Base-by-base conservation (phyloP, 2,888 invertebrate species). In the Ophioninae sp. region DNA sequence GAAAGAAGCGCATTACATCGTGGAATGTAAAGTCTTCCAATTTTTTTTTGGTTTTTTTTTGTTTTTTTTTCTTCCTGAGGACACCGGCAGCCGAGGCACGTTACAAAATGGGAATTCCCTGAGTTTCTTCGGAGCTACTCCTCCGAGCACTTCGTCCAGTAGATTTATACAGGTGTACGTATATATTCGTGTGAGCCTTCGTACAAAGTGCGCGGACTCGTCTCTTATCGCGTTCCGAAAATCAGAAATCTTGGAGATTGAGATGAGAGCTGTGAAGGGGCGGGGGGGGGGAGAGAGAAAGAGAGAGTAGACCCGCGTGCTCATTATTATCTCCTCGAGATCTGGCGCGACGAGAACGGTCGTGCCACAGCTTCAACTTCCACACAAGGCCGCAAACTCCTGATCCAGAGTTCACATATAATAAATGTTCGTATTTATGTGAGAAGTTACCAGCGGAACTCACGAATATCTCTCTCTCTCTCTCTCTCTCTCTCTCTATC, bases 341-440 rank as follows among this genome's bases (percentile, higher is more conserved):
- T 83, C 83, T 84, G 64, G 81, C 75, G 78, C 79, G 78, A 84
- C 81, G 72, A 72, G 84, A 84, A 84, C 78, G 72, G n/a, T 72
- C 72, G 64, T 44, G 58, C 51, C 65, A 44, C 79, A 83, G 71
- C 75, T 79, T 79, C 74, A 72, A 79, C 77, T 74, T 77, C 80
- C 73, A 73, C 77, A 58, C 58, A 67, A 56, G 20, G 44, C 39
- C 22, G 65, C 63, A 65, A 75, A 56, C 72, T 71, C 61, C 51
- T 75, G 74, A 51, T 84, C 51, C 77, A 41, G 51, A 63, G 61
- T 79, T 81, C 75, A 10, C 41, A 72, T 81, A 76, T 84, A 81
- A 84, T 84, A 84, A 84, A 84, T 84, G 84, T 84, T 84, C 72
- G 72, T 79, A 84, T 84, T 84, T 84, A 84, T 79, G 84, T 81